Base-by-base conservation (phyloP, 2,113 vertebrate genomes). In the Microcebus jonahi region DNA sequence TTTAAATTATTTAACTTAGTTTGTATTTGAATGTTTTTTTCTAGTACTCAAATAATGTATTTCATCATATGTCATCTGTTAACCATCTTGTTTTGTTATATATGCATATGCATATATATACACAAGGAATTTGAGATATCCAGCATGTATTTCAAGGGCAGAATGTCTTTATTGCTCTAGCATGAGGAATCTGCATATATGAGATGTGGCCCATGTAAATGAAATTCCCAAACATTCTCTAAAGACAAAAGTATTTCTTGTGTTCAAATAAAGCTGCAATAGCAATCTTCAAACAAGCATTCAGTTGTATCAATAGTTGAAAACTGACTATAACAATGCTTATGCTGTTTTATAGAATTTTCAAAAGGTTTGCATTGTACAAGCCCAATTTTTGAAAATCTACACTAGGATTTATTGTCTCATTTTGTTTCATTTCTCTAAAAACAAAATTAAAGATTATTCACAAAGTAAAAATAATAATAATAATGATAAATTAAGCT, bases 321-420 rank as follows among this genome's bases (percentile, higher is more conserved):
- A 98, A 98, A 98, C 97, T 98, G 97, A 98, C 98, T 94, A 97
- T 96, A 98, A 98, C 96, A 98, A 97, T 98, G 92, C 95, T 98
- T 93, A 81, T 88, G 93, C 95, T 97, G 97, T 94, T 98, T 98
- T 98, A 98, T 97, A 98, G 97, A 98, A 98, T 98, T 98, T 98
- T 98, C 97, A 98, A 97, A 98, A 98, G 95, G 95, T 95, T 93
- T 97, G 90, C 97, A 98, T 82, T 77, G 92, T 87, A 87, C 85
- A 97, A 98, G 97, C 91, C 63, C 85, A 90, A 96, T 97, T 98
- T 98, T 98, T 98, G 93, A 98, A 97, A 94, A 96, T 97, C 71
- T 36, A 95, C 92, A 93, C 68, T 97, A 97, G 96, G 95, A 98
- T 98, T 97, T 98, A 97, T 91, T 93, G 88, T 71, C 90, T 97